Percentiles rank a stretch among this genome's conserved stretches.
Evolutionary conservation across 1,140 invertebrate species (phyloP).

Genomic region (Drosophila fuyamai): DNA sequence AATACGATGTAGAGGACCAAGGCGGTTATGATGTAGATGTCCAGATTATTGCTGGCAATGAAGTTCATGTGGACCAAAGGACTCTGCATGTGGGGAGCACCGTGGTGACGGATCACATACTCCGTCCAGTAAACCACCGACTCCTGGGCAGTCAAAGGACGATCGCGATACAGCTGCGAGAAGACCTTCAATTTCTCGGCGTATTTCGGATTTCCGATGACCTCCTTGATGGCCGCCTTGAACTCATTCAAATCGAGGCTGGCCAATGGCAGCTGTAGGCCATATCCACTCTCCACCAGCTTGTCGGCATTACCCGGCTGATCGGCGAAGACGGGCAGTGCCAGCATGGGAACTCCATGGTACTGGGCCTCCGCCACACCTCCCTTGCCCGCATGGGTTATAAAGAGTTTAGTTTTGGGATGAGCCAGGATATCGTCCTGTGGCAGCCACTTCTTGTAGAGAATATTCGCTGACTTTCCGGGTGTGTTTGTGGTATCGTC

Average conservation of each 20-base stretch:
- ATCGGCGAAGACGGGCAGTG: slow-evolving; percentile 89
- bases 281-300: slow-evolving; percentile 85
- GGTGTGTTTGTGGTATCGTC: slow-evolving; percentile 86
- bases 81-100: slow-evolving; percentile 84
- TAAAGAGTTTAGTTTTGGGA: slow-evolving; percentile 89
- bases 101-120: slow-evolving; percentile 85
- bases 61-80: slow-evolving; percentile 74
- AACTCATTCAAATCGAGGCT: slow-evolving; percentile 81
- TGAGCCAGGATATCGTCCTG: slow-evolving; percentile 90
- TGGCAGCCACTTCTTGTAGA: slow-evolving; percentile 89
- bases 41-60: slow-evolving; percentile 58
- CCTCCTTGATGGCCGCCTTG: slow-evolving; percentile 50
- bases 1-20: slow-evolving; percentile 37
- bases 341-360: slow-evolving; percentile 89
- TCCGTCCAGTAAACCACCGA: slow-evolving; percentile 76
- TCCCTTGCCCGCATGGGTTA: slow-evolving; percentile 90
- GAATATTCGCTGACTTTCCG: slow-evolving; percentile 87
- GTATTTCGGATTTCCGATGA: slow-evolving; percentile 68
- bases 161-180: slow-evolving; percentile 76
- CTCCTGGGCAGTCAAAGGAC: slow-evolving; percentile 66
- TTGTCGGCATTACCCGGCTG: slow-evolving; percentile 87
- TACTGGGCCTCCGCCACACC: slow-evolving; percentile 90
- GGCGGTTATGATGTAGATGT: slow-evolving; percentile 48
- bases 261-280: slow-evolving; percentile 79
- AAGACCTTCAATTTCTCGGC: slow-evolving; percentile 60